Evolutionary conservation across 2,797 vertebrate genomes (phyloP).

Genomic region (Galago senegalensis): DNA sequence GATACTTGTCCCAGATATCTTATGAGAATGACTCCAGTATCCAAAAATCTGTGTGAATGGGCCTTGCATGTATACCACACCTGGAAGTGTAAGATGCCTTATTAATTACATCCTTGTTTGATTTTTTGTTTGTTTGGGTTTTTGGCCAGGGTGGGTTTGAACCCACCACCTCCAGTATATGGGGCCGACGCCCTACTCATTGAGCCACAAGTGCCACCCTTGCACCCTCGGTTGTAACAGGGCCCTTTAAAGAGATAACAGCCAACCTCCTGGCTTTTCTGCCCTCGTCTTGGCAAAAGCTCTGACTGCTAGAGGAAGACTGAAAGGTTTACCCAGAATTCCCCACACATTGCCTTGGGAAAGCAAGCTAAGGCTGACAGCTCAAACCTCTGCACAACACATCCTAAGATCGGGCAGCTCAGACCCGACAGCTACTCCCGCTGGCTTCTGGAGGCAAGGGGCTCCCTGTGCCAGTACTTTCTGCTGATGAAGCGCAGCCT

Average conservation of each 20-base stretch:
- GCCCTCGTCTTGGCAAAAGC: constrained; percentile 23
- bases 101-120: not conserved
- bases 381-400: not conserved
- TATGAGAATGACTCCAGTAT: not conserved
- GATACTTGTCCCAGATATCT: not conserved
- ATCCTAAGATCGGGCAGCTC: not conserved
- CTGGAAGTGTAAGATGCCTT: not conserved
- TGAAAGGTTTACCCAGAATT: constrained; percentile 44
- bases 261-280: not conserved
- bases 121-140: too few relatives aligned
- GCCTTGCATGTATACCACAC: not conserved
- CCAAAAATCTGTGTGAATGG: not conserved
- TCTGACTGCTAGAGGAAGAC: constrained; percentile 33
- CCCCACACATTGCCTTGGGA: not conserved
- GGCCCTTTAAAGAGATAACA: constrained; percentile 15
- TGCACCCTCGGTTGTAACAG: not conserved
- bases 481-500: not conserved
- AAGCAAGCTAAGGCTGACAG: constrained; percentile 44
- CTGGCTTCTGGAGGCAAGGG: not conserved
- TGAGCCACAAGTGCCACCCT: too few relatives aligned
- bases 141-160: too few relatives aligned
- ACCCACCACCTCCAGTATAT: too few relatives aligned
- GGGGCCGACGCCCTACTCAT: too few relatives aligned
- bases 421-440: not conserved
- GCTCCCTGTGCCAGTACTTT: not conserved